Base-by-base conservation (phyloP, 2,113 vertebrate genomes). In the Salvelinus sp. region DNA sequence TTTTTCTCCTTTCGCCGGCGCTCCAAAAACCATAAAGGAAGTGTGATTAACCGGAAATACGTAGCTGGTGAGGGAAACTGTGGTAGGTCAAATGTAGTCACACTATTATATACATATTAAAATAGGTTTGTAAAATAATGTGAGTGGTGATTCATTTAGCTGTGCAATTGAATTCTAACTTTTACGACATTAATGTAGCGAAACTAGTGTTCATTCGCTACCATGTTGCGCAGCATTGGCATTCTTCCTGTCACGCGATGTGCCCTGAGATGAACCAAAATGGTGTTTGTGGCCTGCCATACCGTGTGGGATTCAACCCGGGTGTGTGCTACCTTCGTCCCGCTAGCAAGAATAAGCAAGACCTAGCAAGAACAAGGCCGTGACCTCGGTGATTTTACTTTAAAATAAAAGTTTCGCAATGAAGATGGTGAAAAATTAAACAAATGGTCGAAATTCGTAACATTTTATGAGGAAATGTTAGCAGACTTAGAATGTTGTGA, bases 21-120 rank as follows among this genome's bases (percentile, higher is more conserved):
- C 9, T 71, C 67, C 23, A 20, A 60, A 58, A 23, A 5, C 7
- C 66, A 62, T 69, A 79, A 80, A 83, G 84, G 87, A 89, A 87
- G 83, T 68, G 2, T 14, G 67, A 13, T 0, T 1, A 25, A 75
- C 10, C 82, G 86, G 87, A 89, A 84, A 70, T 30, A 76, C 81
- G 80, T 75, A 25, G 20, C 3, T 2, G 1, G 27, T 18, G 50
- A 54, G 13, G 48, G 76, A 67, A 50, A 22, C 18, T 54, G 4
- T 18, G 70, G 18, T 66, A 30, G 38, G 68, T 69, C 38, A 69
- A 9, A 13, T 6, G 33, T 33, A 33, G 33, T 33, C 33, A 33
- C 33, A 47, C 6, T 44, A 47, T 69, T 69, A 22, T 67, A 44
- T 44, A n/a, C 6, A n/a, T 7, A 4, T 44, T 69, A 38, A 13